Conservation (phyloP, 2,113 vertebrate genomes). For the Hyaena hyaena region DNA sequence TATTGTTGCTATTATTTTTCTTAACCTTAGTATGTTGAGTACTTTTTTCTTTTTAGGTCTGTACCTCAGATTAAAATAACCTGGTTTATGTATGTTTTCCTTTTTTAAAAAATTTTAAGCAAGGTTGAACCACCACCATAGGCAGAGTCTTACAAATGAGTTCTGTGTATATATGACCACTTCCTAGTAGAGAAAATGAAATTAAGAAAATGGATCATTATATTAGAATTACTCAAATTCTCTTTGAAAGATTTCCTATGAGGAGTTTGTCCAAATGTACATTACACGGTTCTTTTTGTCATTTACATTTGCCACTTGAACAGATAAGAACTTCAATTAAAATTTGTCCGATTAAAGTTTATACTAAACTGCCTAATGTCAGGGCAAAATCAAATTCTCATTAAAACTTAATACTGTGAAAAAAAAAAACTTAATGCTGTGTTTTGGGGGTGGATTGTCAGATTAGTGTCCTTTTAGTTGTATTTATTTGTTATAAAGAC, state of each 20-base stretch:
- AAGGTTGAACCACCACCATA: neutral
- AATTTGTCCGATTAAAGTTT: neutral
- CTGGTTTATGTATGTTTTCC: too few species aligned
- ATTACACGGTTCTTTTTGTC: neutral
- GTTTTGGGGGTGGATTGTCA: neutral
- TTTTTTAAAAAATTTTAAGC: neutral
- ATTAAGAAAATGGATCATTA: neutral
- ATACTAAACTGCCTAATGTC: neutral
- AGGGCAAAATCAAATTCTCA: neutral
- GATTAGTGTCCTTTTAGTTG: neutral
- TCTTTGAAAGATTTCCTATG: neutral
- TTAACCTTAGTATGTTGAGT: neutral
- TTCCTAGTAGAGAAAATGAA: neutral
- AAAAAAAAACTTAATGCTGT: neutral
- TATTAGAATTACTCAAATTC: neutral
- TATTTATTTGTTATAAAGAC: neutral
- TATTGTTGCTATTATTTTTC: neutral
- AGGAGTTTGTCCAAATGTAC: neutral
- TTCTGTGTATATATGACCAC: neutral
- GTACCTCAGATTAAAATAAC: neutral
- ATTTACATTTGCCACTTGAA: slow-evolving; percentile 17
- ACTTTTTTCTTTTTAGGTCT: slow-evolving; percentile 18
- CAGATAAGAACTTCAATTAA: neutral
- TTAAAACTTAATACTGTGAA: neutral
- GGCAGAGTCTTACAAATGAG: slow-evolving; percentile 5